These are phyloP conservation scores for Eupithecia tripunctaria DNA, from an alignment of 2,888 invertebrate species.

Conservation along the genomic window DNA sequence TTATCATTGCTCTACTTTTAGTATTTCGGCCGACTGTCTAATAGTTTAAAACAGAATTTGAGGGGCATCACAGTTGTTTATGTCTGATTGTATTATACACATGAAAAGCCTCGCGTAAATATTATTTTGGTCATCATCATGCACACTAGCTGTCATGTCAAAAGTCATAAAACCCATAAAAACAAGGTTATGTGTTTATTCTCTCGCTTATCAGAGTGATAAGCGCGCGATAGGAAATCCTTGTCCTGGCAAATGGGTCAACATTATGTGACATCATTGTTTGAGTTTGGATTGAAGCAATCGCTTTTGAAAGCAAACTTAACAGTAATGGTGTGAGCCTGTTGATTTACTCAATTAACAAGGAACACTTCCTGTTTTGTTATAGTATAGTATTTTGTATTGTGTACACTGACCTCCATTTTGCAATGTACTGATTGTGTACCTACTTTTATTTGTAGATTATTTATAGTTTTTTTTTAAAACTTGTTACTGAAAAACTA, in stretches of 20 bases:
- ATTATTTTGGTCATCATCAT: constrained; percentile 18
- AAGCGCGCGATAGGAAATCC: constrained; percentile 50
- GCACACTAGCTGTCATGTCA: constrained; percentile 20
- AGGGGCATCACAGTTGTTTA: constrained; percentile 1
- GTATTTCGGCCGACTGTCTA: constrained; percentile 11
- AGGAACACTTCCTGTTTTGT: not conserved
- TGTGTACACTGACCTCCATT: no score
- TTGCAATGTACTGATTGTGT: no score
- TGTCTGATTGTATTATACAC: not conserved
- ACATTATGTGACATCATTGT: constrained; percentile 47
- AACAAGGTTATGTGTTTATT: constrained; percentile 33
- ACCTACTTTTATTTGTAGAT: no score
- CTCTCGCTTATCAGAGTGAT: constrained; percentile 48
- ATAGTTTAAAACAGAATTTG: constrained; percentile 2
- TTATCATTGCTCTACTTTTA: constrained; percentile 20
- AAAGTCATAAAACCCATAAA: constrained; percentile 34
- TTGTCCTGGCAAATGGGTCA: constrained; percentile 49
- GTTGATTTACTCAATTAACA: constrained; percentile 9
- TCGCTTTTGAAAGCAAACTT: constrained; percentile 20
- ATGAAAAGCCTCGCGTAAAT: not conserved
- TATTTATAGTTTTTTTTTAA: no score
- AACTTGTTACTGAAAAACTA: not conserved
- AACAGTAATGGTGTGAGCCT: constrained; percentile 14
- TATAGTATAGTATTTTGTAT: no score
- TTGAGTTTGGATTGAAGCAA: constrained; percentile 37